Base-by-base conservation (phyloP, 2,797 vertebrate species). In the Manis javanica region DNA sequence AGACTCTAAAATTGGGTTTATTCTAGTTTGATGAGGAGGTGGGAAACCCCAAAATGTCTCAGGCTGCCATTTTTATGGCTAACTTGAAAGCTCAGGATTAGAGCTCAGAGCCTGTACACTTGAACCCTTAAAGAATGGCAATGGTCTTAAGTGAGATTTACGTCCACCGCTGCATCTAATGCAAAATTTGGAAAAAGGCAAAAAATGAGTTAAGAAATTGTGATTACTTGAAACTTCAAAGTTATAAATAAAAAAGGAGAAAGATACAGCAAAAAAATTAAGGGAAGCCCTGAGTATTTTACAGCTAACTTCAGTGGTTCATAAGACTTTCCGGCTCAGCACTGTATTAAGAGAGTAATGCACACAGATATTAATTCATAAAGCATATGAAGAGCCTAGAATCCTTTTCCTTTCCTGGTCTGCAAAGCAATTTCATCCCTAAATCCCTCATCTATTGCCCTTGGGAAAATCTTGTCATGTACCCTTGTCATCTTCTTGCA, bases 71-170 rank as follows among this genome's bases (percentile, higher is more conserved):
- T 96, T 96, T 93, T 82, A 87, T 31, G 75, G 95, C 81, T 82
- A 92, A 34, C 78, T 93, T 0, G 5, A 84, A 95, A 94, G 81
- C 4, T 49, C 57, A 87, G 86, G 86, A 91, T 84, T 81, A 0
- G 2, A 59, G 53, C 78, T 87, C 0, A 0, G 68, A 96, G 77
- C 34, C 78, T 7, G 31, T 0, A 0, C 1, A 3, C 72, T 57
- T 66, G 72, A 84, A 74, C 55, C 46, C n/a, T 64, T 1, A 87
- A 68, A 69, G 14, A 71, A 88, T 16, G 75, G 71, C 74, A 39
- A 49, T 79, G 86, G 95, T 72, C 95, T 96, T 91, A 92, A 96
- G 82, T 93, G 88, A 98, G 94, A 97, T 97, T 96, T 96, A 97
- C 93, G 53, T 89, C n/a, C 51, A 49, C 29, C 88, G 55, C 55